Evolutionary conservation across 2,888 invertebrate genomes (phyloP), one percentile per base, ranked within the genome.

Genomic region (Acleris emargana): DNA sequence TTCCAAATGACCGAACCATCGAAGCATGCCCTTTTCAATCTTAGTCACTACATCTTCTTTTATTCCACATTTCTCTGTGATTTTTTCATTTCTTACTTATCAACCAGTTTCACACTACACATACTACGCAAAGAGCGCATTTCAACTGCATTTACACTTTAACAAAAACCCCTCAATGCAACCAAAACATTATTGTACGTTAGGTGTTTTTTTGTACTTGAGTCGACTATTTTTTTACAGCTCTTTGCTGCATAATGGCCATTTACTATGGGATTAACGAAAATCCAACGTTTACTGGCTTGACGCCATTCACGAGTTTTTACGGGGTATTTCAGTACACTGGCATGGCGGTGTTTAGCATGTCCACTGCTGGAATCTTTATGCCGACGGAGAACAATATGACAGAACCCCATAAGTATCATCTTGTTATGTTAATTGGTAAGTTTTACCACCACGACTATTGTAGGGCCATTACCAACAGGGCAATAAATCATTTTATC

Each of bases 331-430:
- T 88, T 1, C 79, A 85, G 75, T 93, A 88, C 76, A 84, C 91
- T 32, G 94, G 94, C 4, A 93, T 94, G 73, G 83, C 87, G 0
- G 93, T 94, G 22, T 94, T 94, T 73, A 93, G 94, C 50, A 88
- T 94, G 86, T 94, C 94, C 9, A 88, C 88, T 45, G 75, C 83
- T 0, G 87, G 89, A 0, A 80, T 88, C 0, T 84, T 86, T 0
- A 74, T 90, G 2, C 81, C 89, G 0, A 74, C 89, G 0, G 88
- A 89, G 60, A 86, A 86, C 49, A 85, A 85, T 51, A 89, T 90
- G 90, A 71, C 62, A n/a, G 69, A 85, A 0, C 88, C 89, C 0
- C 58, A 67, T 0, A 80, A 76, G 51, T 88, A 79, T 52, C 72
- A 77, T 0, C 1, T 72, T 0, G 80, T 73, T 0, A 60, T 88